phyloP scores from a whole-genome alignment of 2,113 vertebrate genomes.

The Lepus americanus region DNA sequence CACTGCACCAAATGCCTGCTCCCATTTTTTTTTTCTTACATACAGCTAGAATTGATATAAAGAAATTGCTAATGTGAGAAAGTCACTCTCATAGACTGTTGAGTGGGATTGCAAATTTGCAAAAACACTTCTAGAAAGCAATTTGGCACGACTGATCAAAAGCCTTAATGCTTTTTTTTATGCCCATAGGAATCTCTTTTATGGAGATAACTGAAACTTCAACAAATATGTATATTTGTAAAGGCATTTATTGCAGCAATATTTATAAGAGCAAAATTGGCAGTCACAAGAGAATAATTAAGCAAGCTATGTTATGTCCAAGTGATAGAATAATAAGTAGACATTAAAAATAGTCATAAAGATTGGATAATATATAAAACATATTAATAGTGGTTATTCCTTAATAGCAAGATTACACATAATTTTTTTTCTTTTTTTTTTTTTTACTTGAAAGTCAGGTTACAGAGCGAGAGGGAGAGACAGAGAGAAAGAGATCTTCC shows the following conservation, averaged over 20 bases:
- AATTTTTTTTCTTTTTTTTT: not conserved
- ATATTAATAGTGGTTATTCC: not conserved
- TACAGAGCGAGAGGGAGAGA: too few species aligned
- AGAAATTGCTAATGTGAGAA: constrained; percentile 38
- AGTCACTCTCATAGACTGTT: not conserved
- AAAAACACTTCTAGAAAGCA: constrained; percentile 25
- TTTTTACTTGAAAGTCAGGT: too few species aligned
- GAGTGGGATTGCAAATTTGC: not conserved
- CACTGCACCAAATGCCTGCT: too few species aligned
- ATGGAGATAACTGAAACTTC: constrained; percentile 21
- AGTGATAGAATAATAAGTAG: not conserved
- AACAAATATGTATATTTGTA: not conserved
- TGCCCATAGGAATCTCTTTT: not conserved
- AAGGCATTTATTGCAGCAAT: not conserved
- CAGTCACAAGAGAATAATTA: constrained; percentile 31
- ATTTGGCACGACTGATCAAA: not conserved
- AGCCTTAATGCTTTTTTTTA: not conserved
- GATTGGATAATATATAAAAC: not conserved
- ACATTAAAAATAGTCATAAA: not conserved
- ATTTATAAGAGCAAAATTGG: not conserved
- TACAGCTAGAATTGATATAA: constrained; percentile 17
- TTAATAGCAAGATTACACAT: not conserved
- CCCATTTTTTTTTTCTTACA: not conserved
- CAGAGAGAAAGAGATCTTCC: too few species aligned
- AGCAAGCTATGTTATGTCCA: not conserved